These are phyloP conservation scores for Acronicta leporina DNA, from an alignment of 2,888 invertebrate genomes.

Conservation along the genomic window DNA sequence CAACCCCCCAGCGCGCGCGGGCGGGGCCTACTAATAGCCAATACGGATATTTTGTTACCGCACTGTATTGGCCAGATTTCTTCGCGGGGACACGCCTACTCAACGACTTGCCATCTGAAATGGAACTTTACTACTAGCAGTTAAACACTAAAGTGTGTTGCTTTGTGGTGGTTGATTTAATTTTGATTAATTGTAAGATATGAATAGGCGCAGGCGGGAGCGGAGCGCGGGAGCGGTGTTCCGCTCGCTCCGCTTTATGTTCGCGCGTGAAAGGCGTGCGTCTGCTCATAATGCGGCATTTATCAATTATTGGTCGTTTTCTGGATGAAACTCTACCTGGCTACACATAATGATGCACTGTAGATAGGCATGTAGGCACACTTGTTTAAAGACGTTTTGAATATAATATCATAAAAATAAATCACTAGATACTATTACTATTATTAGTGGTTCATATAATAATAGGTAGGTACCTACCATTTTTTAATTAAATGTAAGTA, in stretches of 20 bases:
- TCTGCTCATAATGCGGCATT: slow-evolving; percentile 68
- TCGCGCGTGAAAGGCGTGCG: slow-evolving; percentile 48
- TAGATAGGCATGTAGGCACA: background rate
- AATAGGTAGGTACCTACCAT: too few relatives aligned
- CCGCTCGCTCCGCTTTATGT: slow-evolving; percentile 23
- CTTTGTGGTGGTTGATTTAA: slow-evolving; percentile 77
- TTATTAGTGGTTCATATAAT: too few relatives aligned
- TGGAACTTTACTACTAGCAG: slow-evolving; percentile 58
- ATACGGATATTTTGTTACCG: slow-evolving; percentile 89
- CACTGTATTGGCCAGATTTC: slow-evolving; percentile 90
- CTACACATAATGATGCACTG: slow-evolving; percentile 24
- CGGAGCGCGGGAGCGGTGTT: slow-evolving; percentile 33
- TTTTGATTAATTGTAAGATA: slow-evolving; percentile 89
- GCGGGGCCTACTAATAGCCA: slow-evolving; percentile 89
- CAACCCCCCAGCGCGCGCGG: slow-evolving; percentile 71
- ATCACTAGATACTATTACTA: slow-evolving; percentile 1
- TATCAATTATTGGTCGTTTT: slow-evolving; percentile 67
- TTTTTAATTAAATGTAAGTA: too few relatives aligned
- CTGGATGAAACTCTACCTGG: slow-evolving; percentile 43
- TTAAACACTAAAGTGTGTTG: slow-evolving; percentile 67
- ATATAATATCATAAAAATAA: slow-evolving; percentile 12
- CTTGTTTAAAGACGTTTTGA: slow-evolving; percentile 5
- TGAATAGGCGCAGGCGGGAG: slow-evolving; percentile 72
- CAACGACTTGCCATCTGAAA: slow-evolving; percentile 62
- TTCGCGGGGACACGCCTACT: slow-evolving; percentile 85